These are phyloP conservation scores for Leucozona laternaria DNA, from an alignment of 2,888 invertebrate species.

Conservation along the genomic window DNA sequence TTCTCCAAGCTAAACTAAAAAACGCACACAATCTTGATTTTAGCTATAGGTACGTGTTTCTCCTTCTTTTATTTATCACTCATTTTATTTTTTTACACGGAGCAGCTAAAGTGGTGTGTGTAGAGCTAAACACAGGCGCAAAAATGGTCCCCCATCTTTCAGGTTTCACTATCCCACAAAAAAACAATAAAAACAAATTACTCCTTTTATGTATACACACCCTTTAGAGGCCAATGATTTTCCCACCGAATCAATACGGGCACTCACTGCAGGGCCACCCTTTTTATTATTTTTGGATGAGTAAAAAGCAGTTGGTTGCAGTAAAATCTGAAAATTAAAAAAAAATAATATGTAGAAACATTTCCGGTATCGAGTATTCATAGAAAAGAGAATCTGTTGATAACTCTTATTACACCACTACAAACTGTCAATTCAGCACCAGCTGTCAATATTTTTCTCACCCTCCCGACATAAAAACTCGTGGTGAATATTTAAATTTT, in stretches of 20 bases:
- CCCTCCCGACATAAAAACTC: conserved; percentile 7
- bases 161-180: neutral
- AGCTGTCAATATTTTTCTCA: conserved; percentile 60
- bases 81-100: neutral
- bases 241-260: conserved; percentile 85
- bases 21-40: neutral
- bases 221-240: conserved; percentile 89
- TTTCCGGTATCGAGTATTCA: conserved; percentile 6
- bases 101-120: neutral
- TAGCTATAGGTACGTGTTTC: neutral
- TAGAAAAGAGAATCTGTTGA: neutral
- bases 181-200: conserved; percentile 38
- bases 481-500: conserved; percentile 30
- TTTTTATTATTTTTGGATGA: conserved; percentile 78
- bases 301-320: conserved; percentile 73
- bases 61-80: conserved; percentile 38
- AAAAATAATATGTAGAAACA: conserved; percentile 19
- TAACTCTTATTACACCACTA: conserved; percentile 29
- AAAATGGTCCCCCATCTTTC: conserved; percentile 10
- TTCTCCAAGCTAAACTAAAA: neutral
- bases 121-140: neutral
- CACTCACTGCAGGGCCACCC: conserved; percentile 82
- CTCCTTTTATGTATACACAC: conserved; percentile 84
- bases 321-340: conserved; percentile 63
- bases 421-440: conserved; percentile 29